Base-by-base conservation (phyloP, 64 coral and sea anemone genomes). In the Montipora foliosa region DNA sequence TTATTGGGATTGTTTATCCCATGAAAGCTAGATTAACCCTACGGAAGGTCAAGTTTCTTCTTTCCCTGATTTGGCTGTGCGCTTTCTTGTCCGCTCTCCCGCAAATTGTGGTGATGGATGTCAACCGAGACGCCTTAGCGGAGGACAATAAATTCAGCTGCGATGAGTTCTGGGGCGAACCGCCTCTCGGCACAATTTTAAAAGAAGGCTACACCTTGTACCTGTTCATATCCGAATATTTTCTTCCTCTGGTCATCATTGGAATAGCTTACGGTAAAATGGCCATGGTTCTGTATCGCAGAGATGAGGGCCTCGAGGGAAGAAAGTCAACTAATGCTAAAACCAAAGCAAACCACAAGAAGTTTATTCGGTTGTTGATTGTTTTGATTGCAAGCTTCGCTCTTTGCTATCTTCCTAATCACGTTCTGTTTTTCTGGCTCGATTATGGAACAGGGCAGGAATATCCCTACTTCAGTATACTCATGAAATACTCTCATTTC, bases 401-500 rank as follows among this genome's bases (percentile, higher is more conserved):
- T 0, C 6, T 98, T 17, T 98, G 89, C 47, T 95, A 94, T 81
- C 96, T 98, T 19, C 96, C 93, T 5, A 98, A 98, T 45, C 96
- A 98, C 62, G 93, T 98, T 79, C 64, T 98, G 50, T 98, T 98
- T 95, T 98, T 98, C 79, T 98, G 96, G 96, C 91, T 83, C 13
- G 96, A 98, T 75, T 94, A 98, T 37, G 96, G 96, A 15, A 75
- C 76, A 5, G 96, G 96, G 5, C 77, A 37, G 44, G 1, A 84
- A 37, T 77, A 94, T 78, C 96, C 96, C 1, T 95, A 98, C 77
- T 98, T 98, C 81, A 91, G 78, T 0, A 95, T 98, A 68, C 71
- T 98, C 24, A 98, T 98, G 96, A 98, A 98, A 61, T 98, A 93
- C 55, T 95, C 96, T 46, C 96, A 98, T 89, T 53, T 98, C 62